phyloP scores from a whole-genome alignment of 2,888 invertebrate species.

The Agrotis clavis region DNA sequence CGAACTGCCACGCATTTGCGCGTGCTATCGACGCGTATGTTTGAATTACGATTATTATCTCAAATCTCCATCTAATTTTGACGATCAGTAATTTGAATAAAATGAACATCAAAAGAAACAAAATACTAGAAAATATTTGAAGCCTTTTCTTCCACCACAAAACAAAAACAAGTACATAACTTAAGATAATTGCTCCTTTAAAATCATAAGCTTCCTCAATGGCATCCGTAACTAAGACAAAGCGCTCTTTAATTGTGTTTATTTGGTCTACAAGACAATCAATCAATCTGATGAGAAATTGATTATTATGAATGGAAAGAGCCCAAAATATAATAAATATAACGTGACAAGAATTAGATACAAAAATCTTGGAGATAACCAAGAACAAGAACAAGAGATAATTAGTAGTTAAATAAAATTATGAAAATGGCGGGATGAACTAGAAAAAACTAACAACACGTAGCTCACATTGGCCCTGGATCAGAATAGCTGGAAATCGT shows the following conservation, averaged over 20 bases:
- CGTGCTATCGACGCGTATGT: too few species aligned
- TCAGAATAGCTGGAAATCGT: too few species aligned
- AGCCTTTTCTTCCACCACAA: constrained; percentile 5
- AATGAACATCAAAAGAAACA: background rate
- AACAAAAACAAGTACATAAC: constrained; percentile 24
- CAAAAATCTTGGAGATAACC: background rate
- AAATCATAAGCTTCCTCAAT: constrained; percentile 35
- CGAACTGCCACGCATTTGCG: too few species aligned
- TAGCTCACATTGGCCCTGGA: too few species aligned
- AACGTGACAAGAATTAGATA: background rate
- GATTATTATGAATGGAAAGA: constrained; percentile 33
- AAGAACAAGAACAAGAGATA: too few species aligned
- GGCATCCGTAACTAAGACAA: constrained; percentile 37
- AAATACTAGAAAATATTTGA: background rate
- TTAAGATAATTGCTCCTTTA: constrained; percentile 11
- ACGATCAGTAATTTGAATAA: background rate
- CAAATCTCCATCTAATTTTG: background rate
- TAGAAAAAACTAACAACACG: too few species aligned
- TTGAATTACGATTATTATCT: too few species aligned
- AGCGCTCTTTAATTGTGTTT: constrained; percentile 36
- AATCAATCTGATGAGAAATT: constrained; percentile 13
- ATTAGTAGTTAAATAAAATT: too few species aligned
- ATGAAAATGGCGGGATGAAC: too few species aligned
- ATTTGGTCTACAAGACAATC: constrained; percentile 35
- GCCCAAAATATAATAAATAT: too few species aligned